Base-by-base conservation (phyloP, 2,797 vertebrate species). In the Hoplostethus mediterraneus region DNA sequence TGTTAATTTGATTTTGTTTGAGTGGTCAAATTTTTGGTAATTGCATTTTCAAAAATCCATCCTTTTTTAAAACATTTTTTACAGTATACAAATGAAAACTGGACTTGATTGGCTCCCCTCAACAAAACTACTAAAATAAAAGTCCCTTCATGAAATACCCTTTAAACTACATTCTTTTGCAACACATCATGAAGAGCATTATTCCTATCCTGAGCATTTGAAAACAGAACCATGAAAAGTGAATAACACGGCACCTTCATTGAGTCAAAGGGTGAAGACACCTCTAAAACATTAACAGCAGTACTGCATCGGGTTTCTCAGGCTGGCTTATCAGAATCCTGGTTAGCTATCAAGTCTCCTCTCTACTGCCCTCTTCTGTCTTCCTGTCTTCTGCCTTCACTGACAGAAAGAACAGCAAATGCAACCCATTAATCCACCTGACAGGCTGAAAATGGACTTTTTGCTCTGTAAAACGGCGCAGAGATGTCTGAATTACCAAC, bases 321-420 rank as follows among this genome's bases (percentile, higher is more conserved):
- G 11, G 14, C 44, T 28, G 44, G n/a, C 30, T 38, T 17, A 12
- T 63, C 30, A 71, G 13, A 60, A 14, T 56, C 28, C 11, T 60
- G 31, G 36, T 56, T 36, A 11, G 11, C 57, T 3, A 38, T 33
- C 9, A 62, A 33, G n/a, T 45, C 21, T 44, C 52, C 67, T 74
- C 75, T 67, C 44, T 81, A 49, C 75, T 59, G 78, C 75, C 72
- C 69, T 79, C 75, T 69, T 28, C 71, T 78, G 78, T 21, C 21
- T 21, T 21, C 21, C 21, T 21, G 21, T 21, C 21, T 21, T 72
- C 30, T 58, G 55, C 51, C 54, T 36, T 4, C 17, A 33, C 45
- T 56, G 13, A 21, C 1, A 13, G 28, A 13, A 48, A 53, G 58
- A 47, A 28, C 25, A 7, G 21, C 28, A 28, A 28, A 3, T 11